Conservation (phyloP, 2,797 vertebrate genomes). For the Onychomys arenicola region DNA sequence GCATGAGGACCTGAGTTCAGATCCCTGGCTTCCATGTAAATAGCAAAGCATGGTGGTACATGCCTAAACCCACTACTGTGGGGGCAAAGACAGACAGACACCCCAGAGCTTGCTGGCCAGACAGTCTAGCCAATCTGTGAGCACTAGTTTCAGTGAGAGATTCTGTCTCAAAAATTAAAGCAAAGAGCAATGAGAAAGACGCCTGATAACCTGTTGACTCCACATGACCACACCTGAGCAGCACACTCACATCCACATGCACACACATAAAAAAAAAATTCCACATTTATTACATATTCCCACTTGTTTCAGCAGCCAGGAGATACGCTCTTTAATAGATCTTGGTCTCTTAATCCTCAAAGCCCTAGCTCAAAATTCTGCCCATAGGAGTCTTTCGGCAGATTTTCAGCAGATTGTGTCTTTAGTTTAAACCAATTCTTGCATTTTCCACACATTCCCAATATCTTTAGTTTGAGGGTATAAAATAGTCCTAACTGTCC, state of each 20-base stretch:
- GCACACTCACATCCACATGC: not conserved
- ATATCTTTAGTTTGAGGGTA: slow-evolving; percentile 27
- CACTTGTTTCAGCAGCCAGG: slow-evolving; percentile 38
- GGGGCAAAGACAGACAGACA: not conserved
- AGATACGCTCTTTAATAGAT: not conserved
- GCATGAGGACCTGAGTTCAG: not conserved
- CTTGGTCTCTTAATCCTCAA: slow-evolving; percentile 39
- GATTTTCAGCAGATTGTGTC: not conserved
- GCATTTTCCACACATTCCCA: slow-evolving; percentile 38
- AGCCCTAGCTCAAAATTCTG: not conserved
- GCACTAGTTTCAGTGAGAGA: not conserved
- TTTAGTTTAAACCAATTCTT: slow-evolving; percentile 42
- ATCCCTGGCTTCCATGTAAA: not conserved
- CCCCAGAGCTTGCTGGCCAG: not conserved
- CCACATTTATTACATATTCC: not conserved
- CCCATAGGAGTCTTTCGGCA: slow-evolving; percentile 7
- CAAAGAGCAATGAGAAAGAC: not conserved
- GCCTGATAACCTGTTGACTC: too few species aligned
- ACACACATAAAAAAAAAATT: not conserved
- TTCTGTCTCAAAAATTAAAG: not conserved
- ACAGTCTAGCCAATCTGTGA: not conserved
- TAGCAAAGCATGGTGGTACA: not conserved
- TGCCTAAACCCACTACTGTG: not conserved
- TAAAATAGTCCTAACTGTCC: slow-evolving; percentile 25
- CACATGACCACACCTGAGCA: not conserved